Evolutionary conservation across 92 coral and sea anemone species (phyloP).

Genomic region (Epizoanthus fatuus): DNA sequence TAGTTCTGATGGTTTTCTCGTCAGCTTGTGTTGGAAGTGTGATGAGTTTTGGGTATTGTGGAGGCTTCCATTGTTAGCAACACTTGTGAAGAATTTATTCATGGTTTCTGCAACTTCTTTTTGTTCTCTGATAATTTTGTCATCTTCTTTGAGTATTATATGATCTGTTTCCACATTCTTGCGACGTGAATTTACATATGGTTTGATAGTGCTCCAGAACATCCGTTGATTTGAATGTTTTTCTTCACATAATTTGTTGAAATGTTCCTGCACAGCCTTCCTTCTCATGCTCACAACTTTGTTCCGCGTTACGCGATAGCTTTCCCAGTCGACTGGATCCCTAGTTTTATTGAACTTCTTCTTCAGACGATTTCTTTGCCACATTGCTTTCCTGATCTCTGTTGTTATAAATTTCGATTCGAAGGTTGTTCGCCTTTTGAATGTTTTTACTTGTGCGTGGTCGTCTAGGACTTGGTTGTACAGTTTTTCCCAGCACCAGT

Average conservation of each 20-base stretch:
- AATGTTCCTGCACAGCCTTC: conserved; percentile 32
- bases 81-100: conserved; percentile 30
- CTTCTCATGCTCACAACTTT: conserved; percentile 69
- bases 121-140: conserved; percentile 26
- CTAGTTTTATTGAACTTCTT: conserved; percentile 55
- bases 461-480: not conserved
- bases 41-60: not conserved
- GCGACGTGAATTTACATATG: conserved; percentile 59
- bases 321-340: conserved; percentile 60
- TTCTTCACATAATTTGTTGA: too few relatives aligned
- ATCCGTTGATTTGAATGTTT: too few relatives aligned
- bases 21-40: not conserved
- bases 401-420: conserved; percentile 55
- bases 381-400: conserved; percentile 53
- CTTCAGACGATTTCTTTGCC: conserved; percentile 55
- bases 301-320: conserved; percentile 58
- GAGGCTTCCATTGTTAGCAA: not conserved
- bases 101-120: conserved; percentile 36
- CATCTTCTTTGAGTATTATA: conserved; percentile 45
- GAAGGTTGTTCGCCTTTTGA: not conserved
- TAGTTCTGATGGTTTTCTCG: conserved; percentile 11
- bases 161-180: conserved; percentile 28
- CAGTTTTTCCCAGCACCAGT: not conserved
- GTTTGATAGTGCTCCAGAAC: not conserved
- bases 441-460: not conserved